These are phyloP conservation scores for Zaprionus ghesquierei DNA, from an alignment of 1,140 invertebrate genomes.

Conservation along the genomic window DNA sequence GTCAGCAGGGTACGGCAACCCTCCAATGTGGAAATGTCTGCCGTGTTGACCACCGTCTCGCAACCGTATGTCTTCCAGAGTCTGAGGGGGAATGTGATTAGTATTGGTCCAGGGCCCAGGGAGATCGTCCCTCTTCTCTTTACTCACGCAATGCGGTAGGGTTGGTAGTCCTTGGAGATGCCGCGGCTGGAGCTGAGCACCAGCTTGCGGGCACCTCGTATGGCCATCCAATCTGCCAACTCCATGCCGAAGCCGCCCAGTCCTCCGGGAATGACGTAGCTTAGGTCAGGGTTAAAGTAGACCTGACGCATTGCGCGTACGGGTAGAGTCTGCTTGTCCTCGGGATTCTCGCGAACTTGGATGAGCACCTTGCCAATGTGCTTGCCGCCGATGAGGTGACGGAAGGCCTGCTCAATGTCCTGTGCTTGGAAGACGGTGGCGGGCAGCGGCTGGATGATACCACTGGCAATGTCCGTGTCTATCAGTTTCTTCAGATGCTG, in stretches of 20 bases:
- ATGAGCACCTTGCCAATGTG: slow-evolving; percentile 92
- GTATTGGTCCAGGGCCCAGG: background rate
- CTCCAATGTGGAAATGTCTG: slow-evolving; percentile 85
- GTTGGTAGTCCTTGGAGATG: slow-evolving; percentile 91
- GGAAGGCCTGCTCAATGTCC: slow-evolving; percentile 87
- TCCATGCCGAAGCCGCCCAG: slow-evolving; percentile 96
- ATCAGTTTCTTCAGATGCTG: slow-evolving; percentile 70
- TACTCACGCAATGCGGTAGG: slow-evolving; percentile 84
- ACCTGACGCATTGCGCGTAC: slow-evolving; percentile 79
- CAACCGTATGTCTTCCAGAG: slow-evolving; percentile 87
- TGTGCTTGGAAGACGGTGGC: slow-evolving; percentile 85
- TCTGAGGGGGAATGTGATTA: slow-evolving; percentile 57
- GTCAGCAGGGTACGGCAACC: slow-evolving; percentile 86
- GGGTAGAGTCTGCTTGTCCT: slow-evolving; percentile 56
- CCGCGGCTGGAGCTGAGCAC: slow-evolving; percentile 92
- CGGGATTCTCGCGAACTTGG: slow-evolving; percentile 57
- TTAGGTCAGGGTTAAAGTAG: slow-evolving; percentile 82
- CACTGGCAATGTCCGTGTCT: slow-evolving; percentile 82
- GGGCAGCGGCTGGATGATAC: slow-evolving; percentile 86
- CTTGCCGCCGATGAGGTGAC: slow-evolving; percentile 92
- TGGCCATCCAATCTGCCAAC: slow-evolving; percentile 92
- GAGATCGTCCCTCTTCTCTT: background rate
- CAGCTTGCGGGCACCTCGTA: slow-evolving; percentile 90
- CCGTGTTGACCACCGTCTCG: slow-evolving; percentile 85
- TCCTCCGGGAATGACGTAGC: slow-evolving; percentile 88